Base-by-base conservation (phyloP, 2,888 invertebrate species). In the Koerneria pararmatus region DNA sequence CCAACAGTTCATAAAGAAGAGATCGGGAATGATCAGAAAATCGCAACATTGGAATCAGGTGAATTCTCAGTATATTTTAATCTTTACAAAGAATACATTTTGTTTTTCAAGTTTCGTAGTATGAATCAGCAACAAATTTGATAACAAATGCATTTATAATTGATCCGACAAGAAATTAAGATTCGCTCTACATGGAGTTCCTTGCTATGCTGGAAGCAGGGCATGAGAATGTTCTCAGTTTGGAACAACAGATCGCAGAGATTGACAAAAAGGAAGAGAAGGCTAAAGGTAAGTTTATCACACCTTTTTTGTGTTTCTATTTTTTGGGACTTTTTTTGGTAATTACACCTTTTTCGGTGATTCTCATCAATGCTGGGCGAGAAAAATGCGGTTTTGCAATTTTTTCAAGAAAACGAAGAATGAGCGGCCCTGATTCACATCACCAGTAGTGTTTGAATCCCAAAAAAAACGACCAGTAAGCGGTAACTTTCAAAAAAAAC, bases 231-330 rank as follows among this genome's bases (percentile, higher is more conserved):
- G 29, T 24, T 27, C 46, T 64, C 29, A 64, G 41, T n/a, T 56
- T 64, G 8, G 64, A 64, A 22, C 54, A 64, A 24, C 64, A 64
- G 32, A 56, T 64, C 54, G 56, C 41, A 34, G 64, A 64, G 22
- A 34, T 46, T 8, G 64, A 64, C 19, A 35, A 51, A 53, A 62
- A 51, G 35, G 62, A 62, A 37, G 37, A 35, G 35, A 51, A 22
- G n/a, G n/a, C n/a, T n/a, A n/a, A n/a, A n/a, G n/a, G n/a, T n/a
- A n/a, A n/a, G n/a, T n/a, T n/a, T n/a, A n/a, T n/a, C n/a, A n/a
- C n/a, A n/a, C n/a, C n/a, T n/a, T n/a, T n/a, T n/a, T n/a, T n/a
- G n/a, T n/a, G n/a, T n/a, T n/a, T n/a, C n/a, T n/a, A n/a, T n/a
- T n/a, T n/a, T n/a, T n/a, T n/a, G n/a, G n/a, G n/a, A n/a, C n/a